Conservation (phyloP, 2,888 invertebrate genomes). For the Phengaris arion region DNA sequence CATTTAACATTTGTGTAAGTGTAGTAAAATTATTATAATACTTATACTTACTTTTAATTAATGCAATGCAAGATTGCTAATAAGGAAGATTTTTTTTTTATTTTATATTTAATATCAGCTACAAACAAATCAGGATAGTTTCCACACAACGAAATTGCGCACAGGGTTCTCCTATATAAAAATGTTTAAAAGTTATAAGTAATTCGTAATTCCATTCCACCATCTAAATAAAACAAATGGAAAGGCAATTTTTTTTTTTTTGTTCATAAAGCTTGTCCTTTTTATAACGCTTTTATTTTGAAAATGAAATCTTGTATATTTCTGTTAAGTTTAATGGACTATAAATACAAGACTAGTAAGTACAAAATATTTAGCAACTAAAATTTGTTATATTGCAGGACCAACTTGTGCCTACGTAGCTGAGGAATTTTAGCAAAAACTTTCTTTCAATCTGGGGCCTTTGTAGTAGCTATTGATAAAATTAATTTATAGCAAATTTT, state of each 20-base stretch:
- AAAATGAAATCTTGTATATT: not conserved
- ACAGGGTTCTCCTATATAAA: constrained; percentile 7
- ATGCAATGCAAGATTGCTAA: not conserved
- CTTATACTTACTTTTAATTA: not conserved
- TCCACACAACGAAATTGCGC: not conserved
- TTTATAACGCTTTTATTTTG: too few relatives aligned
- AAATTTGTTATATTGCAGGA: not conserved
- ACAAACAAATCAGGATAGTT: not conserved
- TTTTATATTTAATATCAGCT: not conserved
- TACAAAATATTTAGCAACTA: not conserved
- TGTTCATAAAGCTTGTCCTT: not conserved
- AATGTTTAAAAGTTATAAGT: not conserved
- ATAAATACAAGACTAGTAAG: not conserved
- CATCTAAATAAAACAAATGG: not conserved
- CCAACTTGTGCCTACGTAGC: not conserved
- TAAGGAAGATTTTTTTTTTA: not conserved
- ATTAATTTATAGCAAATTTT: too few relatives aligned
- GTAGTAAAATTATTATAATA: not conserved
- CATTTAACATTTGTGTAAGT: constrained; percentile 23
- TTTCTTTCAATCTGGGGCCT: too few relatives aligned
- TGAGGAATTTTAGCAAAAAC: too few relatives aligned
- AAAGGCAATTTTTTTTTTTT: not conserved
- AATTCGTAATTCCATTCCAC: not conserved
- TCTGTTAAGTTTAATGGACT: not conserved
- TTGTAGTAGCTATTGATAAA: too few relatives aligned